These are phyloP conservation scores for Echinometra lucunter DNA, from an alignment of 53 echinoderm and acorn worm genomes.

Conservation along the genomic window DNA sequence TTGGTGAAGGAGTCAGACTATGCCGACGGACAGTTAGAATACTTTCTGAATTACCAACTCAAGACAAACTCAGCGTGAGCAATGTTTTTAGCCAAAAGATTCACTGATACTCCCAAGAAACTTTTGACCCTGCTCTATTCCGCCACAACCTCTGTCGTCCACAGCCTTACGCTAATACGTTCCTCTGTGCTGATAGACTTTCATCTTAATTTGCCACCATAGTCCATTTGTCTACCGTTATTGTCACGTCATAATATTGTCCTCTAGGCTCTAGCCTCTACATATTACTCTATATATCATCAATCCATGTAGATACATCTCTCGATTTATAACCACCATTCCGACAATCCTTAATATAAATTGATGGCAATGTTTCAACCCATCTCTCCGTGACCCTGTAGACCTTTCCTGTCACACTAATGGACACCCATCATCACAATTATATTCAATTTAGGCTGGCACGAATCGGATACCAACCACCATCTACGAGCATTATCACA, in stretches of 20 bases:
- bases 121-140: background rate
- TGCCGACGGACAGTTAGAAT: too few species aligned
- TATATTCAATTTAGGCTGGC: constrained; percentile 13
- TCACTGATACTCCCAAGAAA: background rate
- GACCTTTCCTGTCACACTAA: background rate
- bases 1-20: too few species aligned
- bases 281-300: background rate
- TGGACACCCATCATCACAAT: constrained; percentile 39
- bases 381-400: constrained; percentile 7
- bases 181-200: background rate
- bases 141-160: background rate
- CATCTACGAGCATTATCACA: constrained; percentile 37
- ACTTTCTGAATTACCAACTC: too few species aligned
- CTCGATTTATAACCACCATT: background rate
- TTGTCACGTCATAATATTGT: constrained; percentile 19
- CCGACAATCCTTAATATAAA: background rate
- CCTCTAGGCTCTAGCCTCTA: background rate
- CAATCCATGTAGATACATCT: background rate
- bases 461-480: constrained; percentile 45
- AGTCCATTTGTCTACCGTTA: background rate
- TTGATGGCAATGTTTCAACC: background rate
- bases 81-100: too few species aligned
- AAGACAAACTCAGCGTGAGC: too few species aligned
- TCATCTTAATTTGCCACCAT: background rate
- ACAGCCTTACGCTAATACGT: background rate